phyloP scores from a whole-genome alignment of 2,113 vertebrate genomes.

The Antigone vipio region DNA sequence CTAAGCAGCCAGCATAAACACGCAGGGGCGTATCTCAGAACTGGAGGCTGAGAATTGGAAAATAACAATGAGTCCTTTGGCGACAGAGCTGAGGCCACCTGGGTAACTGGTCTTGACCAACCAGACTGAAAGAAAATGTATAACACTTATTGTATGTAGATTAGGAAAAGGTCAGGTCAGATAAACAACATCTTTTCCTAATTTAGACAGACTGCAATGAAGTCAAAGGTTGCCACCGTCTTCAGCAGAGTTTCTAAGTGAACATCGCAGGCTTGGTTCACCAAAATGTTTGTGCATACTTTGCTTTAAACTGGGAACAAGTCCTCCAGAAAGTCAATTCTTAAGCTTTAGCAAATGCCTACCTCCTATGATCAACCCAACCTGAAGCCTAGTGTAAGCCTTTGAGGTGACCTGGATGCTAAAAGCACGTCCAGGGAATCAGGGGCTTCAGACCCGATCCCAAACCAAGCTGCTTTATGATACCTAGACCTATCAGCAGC shows the following conservation, averaged over 20 bases:
- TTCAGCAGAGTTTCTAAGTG: neutral
- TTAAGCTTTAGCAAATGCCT: neutral
- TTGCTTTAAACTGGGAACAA: neutral
- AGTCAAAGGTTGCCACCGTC: neutral
- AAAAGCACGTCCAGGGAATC: neutral
- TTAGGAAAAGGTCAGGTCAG: slow-evolving; percentile 5
- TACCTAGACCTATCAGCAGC: neutral
- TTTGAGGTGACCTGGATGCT: neutral
- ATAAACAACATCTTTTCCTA: slow-evolving; percentile 18
- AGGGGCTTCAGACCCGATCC: neutral
- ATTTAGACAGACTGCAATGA: neutral
- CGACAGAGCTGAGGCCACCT: neutral
- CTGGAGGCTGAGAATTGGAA: neutral
- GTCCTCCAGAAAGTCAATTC: neutral
- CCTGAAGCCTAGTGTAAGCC: accelerated
- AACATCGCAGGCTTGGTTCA: neutral
- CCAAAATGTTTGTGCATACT: neutral
- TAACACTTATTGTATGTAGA: neutral
- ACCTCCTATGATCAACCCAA: neutral
- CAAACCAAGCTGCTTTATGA: neutral
- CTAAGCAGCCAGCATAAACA: neutral
- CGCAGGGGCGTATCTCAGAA: neutral
- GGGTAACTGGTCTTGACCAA: neutral
- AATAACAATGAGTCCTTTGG: neutral
- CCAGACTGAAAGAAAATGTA: neutral